phyloP scores from a whole-genome alignment of 2,113 vertebrate genomes.

The Antigone vipio region DNA sequence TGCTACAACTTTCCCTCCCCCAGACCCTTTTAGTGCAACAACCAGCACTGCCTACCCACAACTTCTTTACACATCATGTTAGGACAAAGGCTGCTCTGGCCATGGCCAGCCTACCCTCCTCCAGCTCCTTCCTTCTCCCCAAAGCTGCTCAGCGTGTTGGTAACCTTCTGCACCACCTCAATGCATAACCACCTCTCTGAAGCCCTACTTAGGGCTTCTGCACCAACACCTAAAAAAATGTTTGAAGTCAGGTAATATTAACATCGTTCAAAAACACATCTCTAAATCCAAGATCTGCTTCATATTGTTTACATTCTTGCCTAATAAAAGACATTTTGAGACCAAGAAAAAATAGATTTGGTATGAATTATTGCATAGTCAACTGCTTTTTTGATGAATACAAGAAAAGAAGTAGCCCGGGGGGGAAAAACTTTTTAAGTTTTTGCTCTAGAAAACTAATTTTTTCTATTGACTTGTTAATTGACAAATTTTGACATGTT shows the following conservation, averaged over 20 bases:
- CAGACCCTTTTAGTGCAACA: neutral
- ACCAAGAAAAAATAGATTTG: neutral
- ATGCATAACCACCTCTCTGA: fast-evolving
- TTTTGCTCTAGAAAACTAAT: neutral
- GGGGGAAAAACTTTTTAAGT: fast-evolving
- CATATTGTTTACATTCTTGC: neutral
- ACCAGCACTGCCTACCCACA: neutral
- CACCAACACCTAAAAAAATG: neutral
- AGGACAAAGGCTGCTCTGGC: neutral
- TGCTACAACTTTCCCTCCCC: neutral
- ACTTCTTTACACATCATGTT: neutral
- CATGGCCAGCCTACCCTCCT: neutral
- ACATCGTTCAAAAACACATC: neutral
- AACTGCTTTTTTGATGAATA: neutral
- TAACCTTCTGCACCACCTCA: neutral
- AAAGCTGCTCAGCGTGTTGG: neutral
- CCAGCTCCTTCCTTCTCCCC: neutral
- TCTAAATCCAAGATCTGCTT: neutral
- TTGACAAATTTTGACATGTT: neutral
- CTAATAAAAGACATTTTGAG: neutral
- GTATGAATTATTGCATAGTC: neutral
- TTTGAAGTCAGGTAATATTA: neutral
- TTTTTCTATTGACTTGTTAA: neutral
- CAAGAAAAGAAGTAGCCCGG: neutral
- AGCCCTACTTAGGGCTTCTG: neutral